Percentiles rank a stretch among this genome's conserved stretches.
These are phyloP conservation scores for Zootermopsis nevadensis DNA, from an alignment of 2,888 invertebrate genomes.

Conservation along the genomic window DNA sequence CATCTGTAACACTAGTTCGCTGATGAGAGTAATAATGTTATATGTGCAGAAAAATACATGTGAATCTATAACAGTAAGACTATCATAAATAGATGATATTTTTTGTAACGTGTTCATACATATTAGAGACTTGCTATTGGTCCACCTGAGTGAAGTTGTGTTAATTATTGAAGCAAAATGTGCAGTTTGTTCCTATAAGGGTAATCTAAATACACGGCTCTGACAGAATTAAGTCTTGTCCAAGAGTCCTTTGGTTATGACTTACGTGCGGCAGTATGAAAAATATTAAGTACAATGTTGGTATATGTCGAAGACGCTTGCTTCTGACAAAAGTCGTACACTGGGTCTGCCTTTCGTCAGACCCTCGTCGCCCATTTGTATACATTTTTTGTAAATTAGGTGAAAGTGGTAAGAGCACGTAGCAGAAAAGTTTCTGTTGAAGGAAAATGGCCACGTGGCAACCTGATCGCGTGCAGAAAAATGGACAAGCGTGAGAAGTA, in stretches of 20 bases:
- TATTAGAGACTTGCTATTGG: conserved; percentile 17
- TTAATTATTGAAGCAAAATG: not conserved
- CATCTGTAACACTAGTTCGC: no score
- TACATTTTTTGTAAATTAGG: no score
- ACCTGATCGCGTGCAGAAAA: no score
- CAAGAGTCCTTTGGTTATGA: no score
- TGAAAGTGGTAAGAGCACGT: no score
- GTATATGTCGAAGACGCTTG: not conserved
- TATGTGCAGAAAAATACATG: conserved; percentile 18
- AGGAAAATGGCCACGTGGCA: no score
- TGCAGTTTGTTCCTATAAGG: not conserved
- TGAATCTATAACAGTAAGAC: conserved; percentile 3
- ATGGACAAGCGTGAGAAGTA: no score
- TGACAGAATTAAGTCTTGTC: no score
- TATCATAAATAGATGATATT: conserved; percentile 19
- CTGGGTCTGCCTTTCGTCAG: not conserved
- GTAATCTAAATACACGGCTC: no score
- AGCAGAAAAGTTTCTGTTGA: no score
- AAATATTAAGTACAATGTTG: not conserved
- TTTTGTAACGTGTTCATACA: not conserved
- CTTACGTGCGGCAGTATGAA: not conserved
- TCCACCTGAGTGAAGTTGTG: not conserved
- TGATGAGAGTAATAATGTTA: not conserved
- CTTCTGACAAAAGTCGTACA: not conserved
- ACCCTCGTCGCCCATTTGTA: no score